These are phyloP conservation scores for Eulithis testata DNA, from an alignment of 2,888 invertebrate genomes.

Conservation along the genomic window DNA sequence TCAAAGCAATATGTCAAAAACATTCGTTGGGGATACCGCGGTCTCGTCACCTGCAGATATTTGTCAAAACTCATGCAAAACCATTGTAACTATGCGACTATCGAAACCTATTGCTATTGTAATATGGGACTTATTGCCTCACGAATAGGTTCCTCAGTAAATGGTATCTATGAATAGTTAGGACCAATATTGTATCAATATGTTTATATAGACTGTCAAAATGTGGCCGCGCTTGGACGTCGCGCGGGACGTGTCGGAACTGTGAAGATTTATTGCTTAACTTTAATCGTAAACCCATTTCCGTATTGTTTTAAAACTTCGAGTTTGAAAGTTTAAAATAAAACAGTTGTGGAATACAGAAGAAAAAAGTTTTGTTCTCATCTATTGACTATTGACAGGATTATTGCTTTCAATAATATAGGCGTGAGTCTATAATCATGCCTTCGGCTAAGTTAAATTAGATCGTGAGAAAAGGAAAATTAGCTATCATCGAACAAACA, in stretches of 20 bases:
- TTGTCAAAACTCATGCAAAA: slow-evolving; percentile 77
- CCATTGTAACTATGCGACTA: slow-evolving; percentile 48
- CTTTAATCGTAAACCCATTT: slow-evolving; percentile 64
- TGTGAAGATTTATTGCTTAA: slow-evolving; percentile 71
- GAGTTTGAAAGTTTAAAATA: slow-evolving; percentile 14
- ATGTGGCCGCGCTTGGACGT: slow-evolving; percentile 62
- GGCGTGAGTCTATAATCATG: slow-evolving; percentile 21
- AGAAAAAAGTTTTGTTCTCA: background rate
- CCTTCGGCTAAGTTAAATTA: slow-evolving; percentile 30
- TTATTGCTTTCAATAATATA: slow-evolving; percentile 24
- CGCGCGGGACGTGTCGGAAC: slow-evolving; percentile 62
- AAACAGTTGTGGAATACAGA: slow-evolving; percentile 1
- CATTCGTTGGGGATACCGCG: slow-evolving; percentile 75
- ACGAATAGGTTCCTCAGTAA: slow-evolving; percentile 20
- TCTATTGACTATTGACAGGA: slow-evolving; percentile 13
- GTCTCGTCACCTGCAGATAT: slow-evolving; percentile 81
- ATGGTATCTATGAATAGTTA: slow-evolving; percentile 19
- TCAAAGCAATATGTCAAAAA: slow-evolving; percentile 80
- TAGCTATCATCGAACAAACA: slow-evolving; percentile 35
- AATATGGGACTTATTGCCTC: slow-evolving; percentile 49
- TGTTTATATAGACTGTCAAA: slow-evolving; percentile 72
- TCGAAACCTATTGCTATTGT: slow-evolving; percentile 28
- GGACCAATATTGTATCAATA: slow-evolving; percentile 70
- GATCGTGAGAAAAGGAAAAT: slow-evolving; percentile 39
- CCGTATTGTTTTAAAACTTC: slow-evolving; percentile 45